Base-by-base conservation (phyloP, 2,797 vertebrate species). In the Galaxias olidus region DNA sequence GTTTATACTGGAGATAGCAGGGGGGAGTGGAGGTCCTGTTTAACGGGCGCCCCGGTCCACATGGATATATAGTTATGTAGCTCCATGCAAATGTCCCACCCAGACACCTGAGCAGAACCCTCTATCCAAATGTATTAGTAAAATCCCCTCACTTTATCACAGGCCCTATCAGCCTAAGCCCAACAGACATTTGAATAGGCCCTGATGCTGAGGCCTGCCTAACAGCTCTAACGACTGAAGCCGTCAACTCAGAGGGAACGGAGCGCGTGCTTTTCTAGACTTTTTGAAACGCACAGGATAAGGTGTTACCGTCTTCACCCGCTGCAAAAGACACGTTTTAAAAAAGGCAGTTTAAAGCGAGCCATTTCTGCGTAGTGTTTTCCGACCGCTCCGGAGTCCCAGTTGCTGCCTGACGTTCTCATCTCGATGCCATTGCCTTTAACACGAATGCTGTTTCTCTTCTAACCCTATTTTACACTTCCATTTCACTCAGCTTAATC, bases 1-100 rank as follows among this genome's bases (percentile, higher is more conserved):
- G 88, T 91, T 90, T 90, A 89, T 82, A 89, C 83, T 89, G 82
- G 74, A 86, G 80, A 87, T 78, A 81, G 75, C 56, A 69, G 69
- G 15, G 54, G 68, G 67, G 82, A 80, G 80, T 71, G 58, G 7
- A 63, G 76, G 71, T 78, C 81, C 71, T 66, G 80, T 85, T 84
- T 80, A 79, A 50, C 1, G 51, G 40, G 70, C 78, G 72, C 71
- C 67, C 66, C 57, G 20, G 65, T 83, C 76, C 49, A 40, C 30
- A 30, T 30, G 30, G 30, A 30, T 30, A 30, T 30, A 6, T 30
- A 30, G 69, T 78, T 79, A n/a, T n/a, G 72, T 68, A 73, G 83
- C 84, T 83, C 65, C 72, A 73, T 67, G 74, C 81, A 81, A 83
- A 88, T 88, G 74, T 80, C 67, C 67, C 74, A 58, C 63, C 56